phyloP scores from a whole-genome alignment of 2,888 invertebrate species.

The Dastarcus helophoroides region DNA sequence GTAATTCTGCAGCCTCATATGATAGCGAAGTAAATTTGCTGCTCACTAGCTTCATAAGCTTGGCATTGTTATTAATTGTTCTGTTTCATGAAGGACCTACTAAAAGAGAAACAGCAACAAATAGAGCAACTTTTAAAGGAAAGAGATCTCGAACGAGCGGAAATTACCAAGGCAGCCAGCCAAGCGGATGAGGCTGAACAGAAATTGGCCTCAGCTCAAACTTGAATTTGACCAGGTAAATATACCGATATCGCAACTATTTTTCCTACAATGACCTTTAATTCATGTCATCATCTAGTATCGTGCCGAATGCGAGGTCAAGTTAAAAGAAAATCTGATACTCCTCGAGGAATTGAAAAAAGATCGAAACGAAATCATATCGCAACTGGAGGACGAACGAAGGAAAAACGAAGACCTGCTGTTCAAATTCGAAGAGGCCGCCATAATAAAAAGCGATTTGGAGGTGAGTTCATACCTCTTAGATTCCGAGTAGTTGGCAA shows the following conservation, averaged over 20 bases:
- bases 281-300: conserved; percentile 32
- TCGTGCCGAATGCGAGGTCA: conserved; percentile 43
- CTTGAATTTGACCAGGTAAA: conserved; percentile 56
- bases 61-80: too few relatives aligned
- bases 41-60: too few relatives aligned
- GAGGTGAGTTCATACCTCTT: conserved; percentile 49
- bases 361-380: conserved; percentile 45
- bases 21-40: too few relatives aligned
- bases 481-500: not conserved
- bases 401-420: conserved; percentile 81
- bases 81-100: conserved; percentile 82
- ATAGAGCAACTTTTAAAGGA: conserved; percentile 86
- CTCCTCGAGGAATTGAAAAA: conserved; percentile 42
- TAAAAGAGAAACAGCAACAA: conserved; percentile 90
- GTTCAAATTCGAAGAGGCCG: conserved; percentile 85
- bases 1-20: too few relatives aligned
- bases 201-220: conserved; percentile 45
- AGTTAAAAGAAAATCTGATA: conserved; percentile 46
- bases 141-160: conserved; percentile 79
- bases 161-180: conserved; percentile 71
- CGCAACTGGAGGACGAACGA: conserved; percentile 64
- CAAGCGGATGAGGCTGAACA: conserved; percentile 71
- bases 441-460: conserved; percentile 76
- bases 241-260: not conserved
- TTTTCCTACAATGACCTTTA: not conserved